Evolutionary conservation across 2,113 vertebrate genomes (phyloP), one percentile per base, ranked within the genome.

Genomic region (Corythornis cristatus): DNA sequence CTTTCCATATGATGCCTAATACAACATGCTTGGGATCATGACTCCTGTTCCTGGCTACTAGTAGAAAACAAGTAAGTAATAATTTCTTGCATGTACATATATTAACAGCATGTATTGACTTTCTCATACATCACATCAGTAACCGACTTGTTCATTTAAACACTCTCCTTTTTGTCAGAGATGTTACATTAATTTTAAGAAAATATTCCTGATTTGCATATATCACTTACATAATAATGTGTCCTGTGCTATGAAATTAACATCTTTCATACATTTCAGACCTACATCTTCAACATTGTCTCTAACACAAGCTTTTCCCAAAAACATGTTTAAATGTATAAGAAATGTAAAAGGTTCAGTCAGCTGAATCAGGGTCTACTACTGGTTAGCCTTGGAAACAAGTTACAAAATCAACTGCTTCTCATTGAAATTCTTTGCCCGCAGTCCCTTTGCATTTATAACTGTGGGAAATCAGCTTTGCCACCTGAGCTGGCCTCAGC

Each of bases 401-500:
- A 71, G 37, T 54, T 53, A 25, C 67, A 89, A 92, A 96, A 93
- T 56, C 84, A 83, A 91, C 60, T 54, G 29, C 11, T 67, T n/a
- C 43, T 95, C 86, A 94, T 79, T 94, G 81, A 92, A 93, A 95
- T 95, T 92, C 91, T 19, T 51, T 89, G 45, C 62, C 58, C 0
- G 3, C 37, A 56, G 33, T 43, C 57, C 51, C 23, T 93, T 94
- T 96, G 80, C 75, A 92, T 93, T 88, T 94, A 67, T 93, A 93
- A 84, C 84, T 89, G 86, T 89, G 91, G 89, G 91, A 95, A 96
- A 95, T 89, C 70, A 93, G 84, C 78, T 92, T 54, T 7, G 16
- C 58, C 91, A 95, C 91, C 91, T 93, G 64, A 94, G 67, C 84
- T 95, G 86, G 84, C 86, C 91, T 89, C 94, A 94, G 91, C 94